Conservation (phyloP, 2,113 vertebrate species). For the Elephantulus edwardii region DNA sequence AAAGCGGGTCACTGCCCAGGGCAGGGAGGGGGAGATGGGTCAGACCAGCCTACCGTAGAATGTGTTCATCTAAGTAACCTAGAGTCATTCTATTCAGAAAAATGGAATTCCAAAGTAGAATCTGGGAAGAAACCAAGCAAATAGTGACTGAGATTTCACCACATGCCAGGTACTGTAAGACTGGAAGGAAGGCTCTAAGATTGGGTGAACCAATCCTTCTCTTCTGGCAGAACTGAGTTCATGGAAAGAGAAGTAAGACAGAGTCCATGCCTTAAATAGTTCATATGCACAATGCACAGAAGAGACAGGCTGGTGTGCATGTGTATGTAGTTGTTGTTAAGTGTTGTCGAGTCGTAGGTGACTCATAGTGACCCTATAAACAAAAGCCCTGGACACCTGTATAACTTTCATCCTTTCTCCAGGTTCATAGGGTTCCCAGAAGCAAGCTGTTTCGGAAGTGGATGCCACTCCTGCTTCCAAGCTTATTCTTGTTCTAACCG, state of each 20-base stretch:
- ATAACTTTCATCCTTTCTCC: no score
- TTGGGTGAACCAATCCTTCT: neutral
- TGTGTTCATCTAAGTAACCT: constrained; percentile 32
- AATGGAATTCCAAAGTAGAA: no score
- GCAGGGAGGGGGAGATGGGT: constrained; percentile 50
- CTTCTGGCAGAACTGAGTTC: constrained; percentile 1
- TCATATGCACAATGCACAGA: neutral
- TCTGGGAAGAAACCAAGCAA: no score
- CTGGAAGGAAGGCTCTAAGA: neutral
- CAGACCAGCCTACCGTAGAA: constrained; percentile 21
- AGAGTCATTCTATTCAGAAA: constrained; percentile 34
- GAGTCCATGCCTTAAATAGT: neutral
- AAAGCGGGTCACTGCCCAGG: constrained; percentile 78
- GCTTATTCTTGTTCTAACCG: no score
- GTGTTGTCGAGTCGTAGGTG: no score
- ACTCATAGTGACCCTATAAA: no score
- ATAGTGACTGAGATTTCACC: neutral
- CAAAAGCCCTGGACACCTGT: no score
- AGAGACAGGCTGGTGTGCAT: neutral
- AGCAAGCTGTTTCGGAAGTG: no score
- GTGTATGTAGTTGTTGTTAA: no score
- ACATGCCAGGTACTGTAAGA: neutral
- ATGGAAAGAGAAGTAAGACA: neutral
- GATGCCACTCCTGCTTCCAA: no score
- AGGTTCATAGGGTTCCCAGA: no score